phyloP scores from a whole-genome alignment of 2,797 vertebrate genomes.

The Anguilla marmorata region DNA sequence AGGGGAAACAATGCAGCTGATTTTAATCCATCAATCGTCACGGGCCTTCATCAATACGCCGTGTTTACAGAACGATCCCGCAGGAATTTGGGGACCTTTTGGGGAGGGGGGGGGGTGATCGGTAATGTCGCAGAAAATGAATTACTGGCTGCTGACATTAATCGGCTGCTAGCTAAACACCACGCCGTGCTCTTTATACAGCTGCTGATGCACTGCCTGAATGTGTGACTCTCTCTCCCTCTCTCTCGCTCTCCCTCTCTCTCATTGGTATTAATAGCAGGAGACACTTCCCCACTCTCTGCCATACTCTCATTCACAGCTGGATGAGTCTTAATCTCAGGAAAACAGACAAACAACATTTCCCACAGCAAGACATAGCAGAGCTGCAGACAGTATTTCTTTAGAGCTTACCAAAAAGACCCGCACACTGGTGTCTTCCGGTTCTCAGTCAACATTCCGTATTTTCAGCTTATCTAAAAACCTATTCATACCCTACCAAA shows the following conservation, averaged over 20 bases:
- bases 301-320: slow-evolving; percentile 14
- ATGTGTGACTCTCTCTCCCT: background rate
- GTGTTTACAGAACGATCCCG: background rate
- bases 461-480: background rate
- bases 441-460: background rate
- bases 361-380: background rate
- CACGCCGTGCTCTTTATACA: background rate
- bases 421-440: background rate
- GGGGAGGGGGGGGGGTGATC: background rate
- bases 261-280: background rate
- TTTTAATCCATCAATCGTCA: background rate
- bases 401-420: background rate
- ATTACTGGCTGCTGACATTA: background rate
- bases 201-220: background rate
- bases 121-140: background rate
- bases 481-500: background rate
- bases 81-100: background rate
- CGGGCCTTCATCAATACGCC: background rate
- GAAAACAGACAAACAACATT: background rate
- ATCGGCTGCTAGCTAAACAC: background rate
- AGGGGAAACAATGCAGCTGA: background rate
- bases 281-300: background rate
- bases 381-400: background rate
- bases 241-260: background rate
- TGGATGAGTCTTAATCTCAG: background rate